Conservation (phyloP, 2,797 vertebrate genomes). For the Sebastes miniatus region DNA sequence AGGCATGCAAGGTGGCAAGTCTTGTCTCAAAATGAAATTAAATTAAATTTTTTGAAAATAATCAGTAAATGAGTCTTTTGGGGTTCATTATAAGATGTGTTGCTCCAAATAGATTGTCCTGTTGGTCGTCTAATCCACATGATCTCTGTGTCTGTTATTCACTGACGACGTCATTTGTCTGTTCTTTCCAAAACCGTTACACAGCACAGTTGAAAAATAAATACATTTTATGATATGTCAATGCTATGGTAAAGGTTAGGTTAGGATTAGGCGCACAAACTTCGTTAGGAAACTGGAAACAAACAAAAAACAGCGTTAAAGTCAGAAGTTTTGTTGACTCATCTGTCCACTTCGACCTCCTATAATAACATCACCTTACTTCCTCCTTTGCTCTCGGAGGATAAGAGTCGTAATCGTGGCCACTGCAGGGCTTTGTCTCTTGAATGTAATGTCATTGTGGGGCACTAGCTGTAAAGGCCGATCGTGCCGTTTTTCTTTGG, state of each 20-base stretch:
- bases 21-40: neutral
- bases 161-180: neutral
- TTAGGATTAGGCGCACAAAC: neutral
- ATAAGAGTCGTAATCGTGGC: neutral
- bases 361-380: neutral
- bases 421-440: neutral
- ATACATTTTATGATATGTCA: neutral
- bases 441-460: neutral
- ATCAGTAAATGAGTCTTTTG: neutral
- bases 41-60: neutral
- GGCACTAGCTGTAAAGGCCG: neutral
- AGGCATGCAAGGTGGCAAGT: neutral
- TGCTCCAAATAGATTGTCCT: neutral
- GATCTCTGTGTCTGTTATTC: too few species aligned
- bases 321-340: neutral
- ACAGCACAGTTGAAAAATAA: neutral
- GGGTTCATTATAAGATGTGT: neutral
- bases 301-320: neutral
- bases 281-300: neutral
- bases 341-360: neutral
- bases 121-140: neutral
- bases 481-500: neutral
- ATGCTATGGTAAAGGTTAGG: neutral
- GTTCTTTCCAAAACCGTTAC: neutral
- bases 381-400: neutral